phyloP scores from a whole-genome alignment of 2,797 vertebrate genomes.

The Mycteria americana region DNA sequence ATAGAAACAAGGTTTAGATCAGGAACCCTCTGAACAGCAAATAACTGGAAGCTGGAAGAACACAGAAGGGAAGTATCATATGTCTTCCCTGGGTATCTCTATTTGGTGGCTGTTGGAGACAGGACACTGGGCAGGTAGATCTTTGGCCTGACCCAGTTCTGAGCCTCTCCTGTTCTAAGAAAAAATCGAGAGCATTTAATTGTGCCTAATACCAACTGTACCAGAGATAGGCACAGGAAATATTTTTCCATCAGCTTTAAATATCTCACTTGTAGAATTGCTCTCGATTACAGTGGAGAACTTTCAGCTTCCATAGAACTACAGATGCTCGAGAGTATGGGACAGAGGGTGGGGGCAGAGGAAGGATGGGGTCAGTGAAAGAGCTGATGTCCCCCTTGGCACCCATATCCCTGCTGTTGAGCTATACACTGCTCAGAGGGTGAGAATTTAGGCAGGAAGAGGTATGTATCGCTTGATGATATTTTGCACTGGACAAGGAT shows the following conservation, averaged over 20 bases:
- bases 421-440: not conserved
- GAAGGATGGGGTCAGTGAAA: not conserved
- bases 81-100: not conserved
- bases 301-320: not conserved
- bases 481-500: not conserved
- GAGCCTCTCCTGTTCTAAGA: not conserved
- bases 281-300: not conserved
- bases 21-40: not conserved
- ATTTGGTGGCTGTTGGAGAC: not conserved
- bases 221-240: not conserved
- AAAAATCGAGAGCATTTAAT: not conserved
- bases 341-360: not conserved
- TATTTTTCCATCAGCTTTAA: not conserved
- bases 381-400: not conserved
- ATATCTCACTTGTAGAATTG: not conserved
- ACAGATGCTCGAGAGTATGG: not conserved
- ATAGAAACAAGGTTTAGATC: not conserved
- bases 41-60: not conserved
- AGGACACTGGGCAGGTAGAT: not conserved
- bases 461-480: not conserved
- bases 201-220: not conserved
- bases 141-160: not conserved
- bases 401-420: not conserved
- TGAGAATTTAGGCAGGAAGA: not conserved
- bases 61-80: fast-evolving